Percentiles rank a stretch among this genome's conserved stretches.
phyloP scores from a whole-genome alignment of 2,888 invertebrate genomes.

The Eledona agricola region DNA sequence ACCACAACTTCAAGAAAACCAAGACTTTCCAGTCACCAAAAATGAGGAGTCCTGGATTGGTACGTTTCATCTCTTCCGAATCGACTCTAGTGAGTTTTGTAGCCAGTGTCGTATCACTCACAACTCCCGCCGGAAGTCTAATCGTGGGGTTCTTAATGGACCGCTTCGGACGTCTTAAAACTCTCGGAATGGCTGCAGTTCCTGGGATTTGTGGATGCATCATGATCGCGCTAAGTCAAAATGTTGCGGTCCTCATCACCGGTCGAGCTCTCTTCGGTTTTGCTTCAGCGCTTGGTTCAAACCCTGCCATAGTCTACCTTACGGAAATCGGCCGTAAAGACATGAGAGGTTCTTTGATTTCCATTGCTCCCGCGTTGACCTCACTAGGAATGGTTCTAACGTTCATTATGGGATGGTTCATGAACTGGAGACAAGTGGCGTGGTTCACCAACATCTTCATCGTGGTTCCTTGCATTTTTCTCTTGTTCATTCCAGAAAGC shows the following conservation, averaged over 20 bases:
- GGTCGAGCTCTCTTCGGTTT: constrained; percentile 66
- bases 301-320: constrained; percentile 68
- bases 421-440: constrained; percentile 65
- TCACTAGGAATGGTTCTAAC: constrained; percentile 67
- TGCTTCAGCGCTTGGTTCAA: constrained; percentile 65
- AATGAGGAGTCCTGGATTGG: constrained; percentile 66
- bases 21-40: constrained; percentile 53
- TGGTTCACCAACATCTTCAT: constrained; percentile 65
- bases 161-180: constrained; percentile 64
- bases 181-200: constrained; percentile 64
- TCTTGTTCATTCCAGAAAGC: constrained; percentile 66
- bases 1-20: constrained; percentile 61
- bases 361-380: constrained; percentile 66
- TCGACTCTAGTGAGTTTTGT: neutral
- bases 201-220: constrained; percentile 66
- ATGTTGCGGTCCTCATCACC: constrained; percentile 63
- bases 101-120: constrained; percentile 66
- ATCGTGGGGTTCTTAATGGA: constrained; percentile 66
- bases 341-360: constrained; percentile 66
- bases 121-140: constrained; percentile 65
- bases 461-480: constrained; percentile 62
- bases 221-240: constrained; percentile 63
- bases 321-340: constrained; percentile 68
- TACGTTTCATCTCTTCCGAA: constrained; percentile 44
- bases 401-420: constrained; percentile 64